phyloP scores from a whole-genome alignment of 2,888 invertebrate species.

The Allolobophora icterica region DNA sequence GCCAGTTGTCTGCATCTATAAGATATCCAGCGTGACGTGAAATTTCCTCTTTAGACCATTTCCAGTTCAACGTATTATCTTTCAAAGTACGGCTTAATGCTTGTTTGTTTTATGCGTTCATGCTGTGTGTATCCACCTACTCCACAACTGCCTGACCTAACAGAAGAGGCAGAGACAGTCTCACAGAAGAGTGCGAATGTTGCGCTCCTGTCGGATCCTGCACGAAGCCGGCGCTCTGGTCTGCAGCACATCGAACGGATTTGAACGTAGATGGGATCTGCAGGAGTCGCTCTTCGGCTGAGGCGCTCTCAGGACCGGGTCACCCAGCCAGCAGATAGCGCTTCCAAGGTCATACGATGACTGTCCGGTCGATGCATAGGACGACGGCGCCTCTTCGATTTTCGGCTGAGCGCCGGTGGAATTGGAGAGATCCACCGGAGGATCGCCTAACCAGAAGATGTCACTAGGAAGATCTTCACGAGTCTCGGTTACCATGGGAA shows the following conservation, averaged over 20 bases:
- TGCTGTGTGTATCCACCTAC: neutral
- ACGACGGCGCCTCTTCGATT: neutral
- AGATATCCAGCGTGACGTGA: neutral
- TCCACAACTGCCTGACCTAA: neutral
- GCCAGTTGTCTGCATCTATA: conserved; percentile 7
- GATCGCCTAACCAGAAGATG: neutral
- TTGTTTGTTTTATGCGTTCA: neutral
- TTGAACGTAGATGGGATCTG: neutral
- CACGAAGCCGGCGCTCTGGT: neutral
- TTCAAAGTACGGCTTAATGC: neutral
- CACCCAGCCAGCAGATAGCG: neutral
- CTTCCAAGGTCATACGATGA: neutral
- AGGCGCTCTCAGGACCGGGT: neutral
- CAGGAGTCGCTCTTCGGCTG: neutral
- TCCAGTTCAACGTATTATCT: neutral
- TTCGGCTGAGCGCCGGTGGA: neutral
- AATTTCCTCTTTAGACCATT: neutral
- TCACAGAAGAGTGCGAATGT: neutral
- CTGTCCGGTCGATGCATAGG: neutral
- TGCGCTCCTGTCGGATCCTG: neutral
- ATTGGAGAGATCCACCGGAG: neutral
- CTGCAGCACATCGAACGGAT: neutral
- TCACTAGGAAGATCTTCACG: neutral
- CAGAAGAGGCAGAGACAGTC: neutral
- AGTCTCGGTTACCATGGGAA: neutral